Base-by-base conservation (phyloP, 2,797 vertebrate genomes). In the Discoglossus pictus region DNA sequence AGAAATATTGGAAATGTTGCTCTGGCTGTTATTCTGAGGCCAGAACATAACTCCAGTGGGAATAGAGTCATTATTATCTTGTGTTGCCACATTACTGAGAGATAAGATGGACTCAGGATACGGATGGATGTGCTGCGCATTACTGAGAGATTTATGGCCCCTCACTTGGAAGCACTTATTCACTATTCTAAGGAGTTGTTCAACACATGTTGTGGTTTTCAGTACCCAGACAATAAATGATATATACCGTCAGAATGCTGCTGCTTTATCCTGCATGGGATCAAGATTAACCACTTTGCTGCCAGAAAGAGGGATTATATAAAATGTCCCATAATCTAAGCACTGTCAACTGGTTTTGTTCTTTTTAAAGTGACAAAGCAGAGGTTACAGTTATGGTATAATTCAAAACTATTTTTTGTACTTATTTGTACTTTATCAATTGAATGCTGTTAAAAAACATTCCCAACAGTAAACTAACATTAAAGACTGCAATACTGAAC, bases 1-100 rank as follows among this genome's bases (percentile, higher is more conserved):
- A 74, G 78, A 18, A 43, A 44, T 52, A 53, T 68, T 67, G 79
- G 73, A 77, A 80, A 55, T 23, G 40, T 36, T 65, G 18, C 42
- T 24, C 13, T 18, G 20, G 39, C 36, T 12, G 15, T 24, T 13
- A 24, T 10, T 56, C 21, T 42, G 38, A 40, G 16, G 53, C 55
- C 55, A 59, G 55, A 56, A 42, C 53, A 27, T 27, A 10, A 43
- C 24, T 24, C 55, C 55, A 43, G 24, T 43, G 55, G 55, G 55
- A 39, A 59, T 18, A 27, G n/a, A 43, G 39, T 24, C 23, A 27
- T n/a, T n/a, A 23, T 59, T 59, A 59, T 59, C 55, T 59, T 59
- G n/a, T 31, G 21, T 18, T 59, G 55, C 38, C 55, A 59, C 23
- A 59, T 40, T 43, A 12, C 23, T 43, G 38, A 17, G 38, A 59